Evolutionary conservation across 2,888 invertebrate species (phyloP).

Genomic region (Dasypogon diadema): DNA sequence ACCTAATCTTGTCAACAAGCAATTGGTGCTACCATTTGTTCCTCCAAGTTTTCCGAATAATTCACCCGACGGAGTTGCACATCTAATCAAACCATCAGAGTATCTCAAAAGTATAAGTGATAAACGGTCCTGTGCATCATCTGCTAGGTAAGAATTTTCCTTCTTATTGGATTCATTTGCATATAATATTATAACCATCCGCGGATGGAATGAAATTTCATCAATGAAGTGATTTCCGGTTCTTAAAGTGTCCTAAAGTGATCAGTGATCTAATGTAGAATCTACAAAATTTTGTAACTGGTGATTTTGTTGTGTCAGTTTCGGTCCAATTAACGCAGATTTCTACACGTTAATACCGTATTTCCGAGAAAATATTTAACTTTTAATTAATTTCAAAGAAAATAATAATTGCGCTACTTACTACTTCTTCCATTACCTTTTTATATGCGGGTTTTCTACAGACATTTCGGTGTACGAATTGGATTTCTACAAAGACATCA

Average conservation of each 20-base stretch:
- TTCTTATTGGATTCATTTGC: too few relatives aligned
- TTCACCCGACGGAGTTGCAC: conserved; percentile 78
- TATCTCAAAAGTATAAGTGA: conserved; percentile 87
- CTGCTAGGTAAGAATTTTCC: conserved; percentile 66
- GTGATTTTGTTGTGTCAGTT: conserved; percentile 33
- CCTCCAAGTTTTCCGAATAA: conserved; percentile 88
- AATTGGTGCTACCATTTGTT: conserved; percentile 88
- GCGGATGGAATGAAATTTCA: too few relatives aligned
- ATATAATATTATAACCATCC: too few relatives aligned
- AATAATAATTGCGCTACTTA: conserved; percentile 41
- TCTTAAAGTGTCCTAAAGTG: too few relatives aligned
- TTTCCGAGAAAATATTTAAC: conserved; percentile 28
- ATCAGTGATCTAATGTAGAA: too few relatives aligned
- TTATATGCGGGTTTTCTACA: background rate
- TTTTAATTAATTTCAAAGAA: conserved; percentile 24
- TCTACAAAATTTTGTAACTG: background rate
- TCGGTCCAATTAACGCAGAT: conserved; percentile 39
- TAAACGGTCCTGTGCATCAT: conserved; percentile 70
- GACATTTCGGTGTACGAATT: too few relatives aligned
- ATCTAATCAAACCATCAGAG: conserved; percentile 92
- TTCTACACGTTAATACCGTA: conserved; percentile 30
- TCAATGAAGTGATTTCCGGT: too few relatives aligned
- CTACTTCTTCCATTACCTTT: background rate
- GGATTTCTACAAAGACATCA: too few relatives aligned
- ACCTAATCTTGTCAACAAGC: conserved; percentile 84